phyloP scores from a whole-genome alignment of 2,113 vertebrate species.

The Muscicapa adusta region DNA sequence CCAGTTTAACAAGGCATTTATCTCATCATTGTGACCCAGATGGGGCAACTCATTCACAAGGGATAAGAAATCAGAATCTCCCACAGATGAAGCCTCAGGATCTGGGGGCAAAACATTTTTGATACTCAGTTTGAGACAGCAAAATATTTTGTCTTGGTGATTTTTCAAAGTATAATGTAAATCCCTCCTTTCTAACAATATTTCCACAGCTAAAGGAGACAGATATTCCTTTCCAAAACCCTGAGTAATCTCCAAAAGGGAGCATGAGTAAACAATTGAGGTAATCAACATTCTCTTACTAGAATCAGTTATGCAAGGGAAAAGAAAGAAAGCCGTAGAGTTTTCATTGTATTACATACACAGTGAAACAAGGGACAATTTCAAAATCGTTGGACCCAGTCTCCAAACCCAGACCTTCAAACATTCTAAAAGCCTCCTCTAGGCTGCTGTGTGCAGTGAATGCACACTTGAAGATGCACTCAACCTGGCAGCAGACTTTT shows the following conservation, averaged over 20 bases:
- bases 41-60: constrained; percentile 1
- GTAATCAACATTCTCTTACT: background rate
- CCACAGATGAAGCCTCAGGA: background rate
- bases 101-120: background rate
- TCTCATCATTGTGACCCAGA: constrained; percentile 39
- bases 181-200: background rate
- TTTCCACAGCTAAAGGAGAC: background rate
- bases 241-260: background rate
- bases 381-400: background rate
- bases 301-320: background rate
- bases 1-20: constrained; percentile 46
- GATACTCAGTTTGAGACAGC: background rate
- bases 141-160: background rate
- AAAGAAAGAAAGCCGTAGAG: fast-evolving
- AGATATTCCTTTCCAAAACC: background rate
- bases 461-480: background rate
- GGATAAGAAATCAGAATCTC: constrained; percentile 7
- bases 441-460: background rate
- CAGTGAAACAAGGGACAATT: background rate
- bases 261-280: background rate
- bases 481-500: background rate
- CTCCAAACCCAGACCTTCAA: background rate
- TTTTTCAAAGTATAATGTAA: background rate
- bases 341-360: background rate
- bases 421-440: background rate